A percentile compares a stretch with the other conserved stretches of the same genome.
These are phyloP conservation scores for Halcyon leucocephala DNA, from an alignment of 2,797 vertebrate species.

Conservation along the genomic window DNA sequence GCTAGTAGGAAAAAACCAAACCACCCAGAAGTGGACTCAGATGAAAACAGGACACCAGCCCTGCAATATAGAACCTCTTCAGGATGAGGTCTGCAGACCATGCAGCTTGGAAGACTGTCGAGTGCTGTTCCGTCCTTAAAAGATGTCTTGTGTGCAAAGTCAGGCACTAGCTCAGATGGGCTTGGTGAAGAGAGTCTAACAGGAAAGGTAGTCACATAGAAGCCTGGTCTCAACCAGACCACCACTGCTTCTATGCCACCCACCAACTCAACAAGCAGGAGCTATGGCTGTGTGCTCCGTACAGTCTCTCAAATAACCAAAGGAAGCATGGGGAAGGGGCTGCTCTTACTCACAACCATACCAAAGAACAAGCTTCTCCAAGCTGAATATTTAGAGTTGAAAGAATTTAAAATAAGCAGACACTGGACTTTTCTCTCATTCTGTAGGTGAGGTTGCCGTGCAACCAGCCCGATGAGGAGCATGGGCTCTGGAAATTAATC, in stretches of 20 bases:
- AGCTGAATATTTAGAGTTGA: not conserved
- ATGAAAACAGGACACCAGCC: not conserved
- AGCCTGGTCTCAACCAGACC: not conserved
- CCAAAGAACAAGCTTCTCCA: not conserved
- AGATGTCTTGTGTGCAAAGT: not conserved
- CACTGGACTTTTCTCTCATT: not conserved
- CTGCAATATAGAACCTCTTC: not conserved
- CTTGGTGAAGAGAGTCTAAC: not conserved
- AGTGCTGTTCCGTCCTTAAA: not conserved
- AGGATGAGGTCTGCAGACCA: not conserved
- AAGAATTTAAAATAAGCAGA: conserved; percentile 25
- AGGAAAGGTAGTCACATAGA: not conserved
- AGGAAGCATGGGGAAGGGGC: not conserved
- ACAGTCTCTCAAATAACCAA: not conserved
- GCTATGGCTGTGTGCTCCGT: not conserved
- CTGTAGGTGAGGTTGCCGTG: conserved; percentile 56
- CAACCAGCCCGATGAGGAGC: conserved; percentile 32
- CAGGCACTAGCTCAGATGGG: not conserved
- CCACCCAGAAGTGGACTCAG: not conserved
- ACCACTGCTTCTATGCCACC: not conserved
- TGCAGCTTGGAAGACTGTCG: not conserved
- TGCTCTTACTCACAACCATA: not conserved
- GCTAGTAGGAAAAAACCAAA: not conserved
- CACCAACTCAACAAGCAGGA: not conserved
- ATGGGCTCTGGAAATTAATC: conserved; percentile 43